Conservation (phyloP, 2,888 invertebrate genomes). For the Eilema sororculum region DNA sequence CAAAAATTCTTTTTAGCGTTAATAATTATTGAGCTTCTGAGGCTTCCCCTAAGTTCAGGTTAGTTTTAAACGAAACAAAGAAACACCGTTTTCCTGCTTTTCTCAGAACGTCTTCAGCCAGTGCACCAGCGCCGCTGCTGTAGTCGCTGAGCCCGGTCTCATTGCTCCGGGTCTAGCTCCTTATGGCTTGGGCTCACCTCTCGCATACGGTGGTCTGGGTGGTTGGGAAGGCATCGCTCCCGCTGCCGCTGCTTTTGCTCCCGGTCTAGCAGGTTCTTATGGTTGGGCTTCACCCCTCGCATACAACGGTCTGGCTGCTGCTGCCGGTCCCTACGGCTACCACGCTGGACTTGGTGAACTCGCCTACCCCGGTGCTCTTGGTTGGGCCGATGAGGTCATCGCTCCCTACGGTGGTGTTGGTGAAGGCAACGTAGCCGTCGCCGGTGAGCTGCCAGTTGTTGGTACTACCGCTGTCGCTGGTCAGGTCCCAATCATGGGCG, state of each 20-base stretch:
- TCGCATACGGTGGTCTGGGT: conserved; percentile 6
- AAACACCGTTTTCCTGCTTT: not conserved
- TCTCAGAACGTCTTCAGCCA: conserved; percentile 29
- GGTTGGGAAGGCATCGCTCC: not conserved
- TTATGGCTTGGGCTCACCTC: conserved; percentile 11
- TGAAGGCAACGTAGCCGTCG: conserved; percentile 54
- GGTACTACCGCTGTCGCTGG: conserved; percentile 58
- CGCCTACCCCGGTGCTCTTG: conserved; percentile 8
- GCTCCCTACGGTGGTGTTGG: conserved; percentile 40
- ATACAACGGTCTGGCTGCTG: not conserved
- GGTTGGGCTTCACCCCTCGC: not conserved
- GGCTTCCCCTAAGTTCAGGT: no score
- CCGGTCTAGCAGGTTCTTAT: not conserved
- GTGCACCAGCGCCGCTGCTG: conserved; percentile 24
- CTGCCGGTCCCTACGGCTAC: conserved; percentile 10
- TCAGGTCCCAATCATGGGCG: conserved; percentile 62
- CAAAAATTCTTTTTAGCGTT: no score
- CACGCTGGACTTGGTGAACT: conserved; percentile 1
- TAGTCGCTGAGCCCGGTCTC: conserved; percentile 11
- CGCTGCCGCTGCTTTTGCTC: conserved; percentile 4
- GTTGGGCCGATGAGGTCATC: not conserved
- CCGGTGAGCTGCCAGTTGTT: conserved; percentile 59
- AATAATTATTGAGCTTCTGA: no score
- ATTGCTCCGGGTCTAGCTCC: not conserved
- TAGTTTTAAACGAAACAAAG: no score